Base-by-base conservation (phyloP, 2,113 vertebrate species). In the Butorides virescens region DNA sequence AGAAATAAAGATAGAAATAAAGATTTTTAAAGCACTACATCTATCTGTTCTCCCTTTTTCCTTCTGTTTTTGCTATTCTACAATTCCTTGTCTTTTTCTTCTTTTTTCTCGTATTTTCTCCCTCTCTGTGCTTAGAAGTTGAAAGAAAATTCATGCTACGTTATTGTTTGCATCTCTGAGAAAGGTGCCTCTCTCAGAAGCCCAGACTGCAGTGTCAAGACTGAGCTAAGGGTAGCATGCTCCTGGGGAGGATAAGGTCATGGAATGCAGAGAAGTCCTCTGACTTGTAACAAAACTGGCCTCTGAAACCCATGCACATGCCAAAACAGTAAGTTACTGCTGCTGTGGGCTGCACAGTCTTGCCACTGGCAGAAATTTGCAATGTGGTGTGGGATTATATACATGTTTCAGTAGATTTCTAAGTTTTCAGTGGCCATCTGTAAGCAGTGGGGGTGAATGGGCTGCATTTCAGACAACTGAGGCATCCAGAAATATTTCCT, bases 391-490 rank as follows among this genome's bases (percentile, higher is more conserved):
- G 63, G 61, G 65, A 72, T 81, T 88, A 61, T 72, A 78, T 22
- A 52, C 62, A 50, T 10, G 29, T 93, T 96, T 91, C 79, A 72
- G 56, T 78, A 78, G 63, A 71, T 78, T 91, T 74, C 65, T 77
- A 74, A 80, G 65, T 91, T 96, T 96, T 93, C 86, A 39, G 61
- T 68, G 63, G 76, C 90, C 95, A 96, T 96, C 88, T 97, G 95
- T 84, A 88, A 96, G 68, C 93, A 93, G 86, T 68, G 27, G 96
- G 93, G 92, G 72, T 92, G 88, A 88, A 81, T 72, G 88, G 95
- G 96, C 90, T 95, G 59, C 56, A 53, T 96, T 94, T 96, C 96
- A 96, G 92, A 61, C 52, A 86, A 80, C 10, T 0, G 9, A 88
- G 86, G 76, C 50, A 80, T 78, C 56, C 86, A 92, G 91, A 82